A percentile compares a stretch with the other conserved stretches of the same genome.
phyloP scores from a whole-genome alignment of 2,888 invertebrate genomes.

The Zygogramma bicolorata region DNA sequence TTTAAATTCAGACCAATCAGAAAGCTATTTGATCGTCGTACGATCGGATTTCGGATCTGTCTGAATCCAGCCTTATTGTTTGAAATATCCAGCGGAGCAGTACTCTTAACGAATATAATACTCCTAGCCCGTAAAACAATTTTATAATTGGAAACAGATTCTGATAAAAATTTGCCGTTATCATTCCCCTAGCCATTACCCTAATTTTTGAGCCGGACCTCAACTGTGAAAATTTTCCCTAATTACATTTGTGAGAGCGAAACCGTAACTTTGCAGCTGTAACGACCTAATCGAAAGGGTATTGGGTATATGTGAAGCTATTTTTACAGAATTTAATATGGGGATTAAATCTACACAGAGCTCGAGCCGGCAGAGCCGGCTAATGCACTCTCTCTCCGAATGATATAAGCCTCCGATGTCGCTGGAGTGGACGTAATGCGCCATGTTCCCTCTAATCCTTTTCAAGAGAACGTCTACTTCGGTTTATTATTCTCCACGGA shows the following conservation, averaged over 20 bases:
- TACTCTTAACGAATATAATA: neutral
- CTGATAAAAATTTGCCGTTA: neutral
- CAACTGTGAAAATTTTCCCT: constrained; percentile 17
- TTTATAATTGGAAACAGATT: neutral
- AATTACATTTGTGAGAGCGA: constrained; percentile 28
- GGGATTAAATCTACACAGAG: constrained; percentile 54
- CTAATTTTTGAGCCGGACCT: constrained; percentile 7
- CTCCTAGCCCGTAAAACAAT: neutral
- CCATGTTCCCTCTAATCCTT: constrained; percentile 49
- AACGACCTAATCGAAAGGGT: constrained; percentile 49
- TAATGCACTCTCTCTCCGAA: constrained; percentile 50
- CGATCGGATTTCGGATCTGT: too few relatives aligned
- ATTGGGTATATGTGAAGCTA: constrained; percentile 45
- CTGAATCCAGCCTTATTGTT: too few relatives aligned
- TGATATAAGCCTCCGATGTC: constrained; percentile 53
- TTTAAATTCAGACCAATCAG: too few relatives aligned
- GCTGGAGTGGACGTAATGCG: constrained; percentile 53
- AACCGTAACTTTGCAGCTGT: constrained; percentile 31
- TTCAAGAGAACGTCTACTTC: constrained; percentile 40
- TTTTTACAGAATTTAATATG: constrained; percentile 52
- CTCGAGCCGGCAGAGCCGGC: constrained; percentile 50
- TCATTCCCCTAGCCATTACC: constrained; percentile 12
- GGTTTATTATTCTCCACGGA: constrained; percentile 25
- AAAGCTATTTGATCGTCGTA: too few relatives aligned
- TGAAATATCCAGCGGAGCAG: too few relatives aligned